Conservation (phyloP, 2,113 vertebrate species). For the Aramus guarauna region DNA sequence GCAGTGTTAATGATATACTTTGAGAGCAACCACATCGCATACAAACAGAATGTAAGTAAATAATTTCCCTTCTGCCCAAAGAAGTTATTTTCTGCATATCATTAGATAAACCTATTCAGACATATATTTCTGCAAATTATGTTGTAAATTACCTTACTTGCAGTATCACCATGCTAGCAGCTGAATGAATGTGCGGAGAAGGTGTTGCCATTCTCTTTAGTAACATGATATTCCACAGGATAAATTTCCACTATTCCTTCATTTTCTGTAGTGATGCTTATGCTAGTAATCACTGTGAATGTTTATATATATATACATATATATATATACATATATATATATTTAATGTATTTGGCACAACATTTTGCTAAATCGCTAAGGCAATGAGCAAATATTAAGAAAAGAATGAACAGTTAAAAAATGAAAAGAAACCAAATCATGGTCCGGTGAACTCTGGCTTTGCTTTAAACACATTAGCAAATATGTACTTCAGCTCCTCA, state of each 20-base stretch:
- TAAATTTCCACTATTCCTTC: neutral
- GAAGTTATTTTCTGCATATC: neutral
- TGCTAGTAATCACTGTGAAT: neutral
- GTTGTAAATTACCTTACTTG: neutral
- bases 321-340: neutral
- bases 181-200: neutral
- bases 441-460: neutral
- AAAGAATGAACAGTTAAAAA: slow-evolving; percentile 3
- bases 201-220: slow-evolving; percentile 12
- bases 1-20: neutral
- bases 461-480: slow-evolving; percentile 21
- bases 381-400: neutral
- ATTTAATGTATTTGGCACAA: neutral
- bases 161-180: slow-evolving; percentile 32
- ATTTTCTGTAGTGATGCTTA: neutral
- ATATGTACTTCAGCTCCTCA: neutral
- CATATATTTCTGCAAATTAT: neutral
- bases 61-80: neutral
- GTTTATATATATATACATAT: neutral
- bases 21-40: neutral
- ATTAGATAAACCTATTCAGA: neutral
- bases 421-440: neutral
- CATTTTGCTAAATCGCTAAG: neutral
- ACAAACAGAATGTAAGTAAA: neutral
- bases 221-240: neutral